These are phyloP conservation scores for Drosophila malerkotliana DNA, from an alignment of 1,140 invertebrate genomes.

Conservation along the genomic window DNA sequence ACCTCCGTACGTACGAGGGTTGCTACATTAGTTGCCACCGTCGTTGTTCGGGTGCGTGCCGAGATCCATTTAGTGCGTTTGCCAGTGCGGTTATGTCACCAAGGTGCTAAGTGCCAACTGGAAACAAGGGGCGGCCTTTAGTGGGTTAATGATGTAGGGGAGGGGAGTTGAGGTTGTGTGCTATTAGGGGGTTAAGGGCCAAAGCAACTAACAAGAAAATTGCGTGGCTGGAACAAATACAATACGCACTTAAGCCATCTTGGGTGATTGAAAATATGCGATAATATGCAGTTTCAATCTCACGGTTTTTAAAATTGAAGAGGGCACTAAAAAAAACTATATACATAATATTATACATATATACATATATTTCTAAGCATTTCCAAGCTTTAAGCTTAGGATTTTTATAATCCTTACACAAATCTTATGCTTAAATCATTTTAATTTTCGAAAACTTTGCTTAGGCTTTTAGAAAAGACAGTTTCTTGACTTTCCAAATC, in stretches of 20 bases:
- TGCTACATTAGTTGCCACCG: slow-evolving; percentile 3
- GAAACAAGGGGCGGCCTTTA: neutral
- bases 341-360: neutral
- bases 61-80: slow-evolving; percentile 73
- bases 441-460: too few relatives aligned
- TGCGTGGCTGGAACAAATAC: slow-evolving; percentile 71
- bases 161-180: neutral
- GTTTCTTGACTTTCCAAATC: too few relatives aligned
- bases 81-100: slow-evolving; percentile 69
- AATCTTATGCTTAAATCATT: too few relatives aligned
- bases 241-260: slow-evolving; percentile 52
- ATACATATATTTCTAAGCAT: too few relatives aligned
- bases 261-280: slow-evolving; percentile 45
- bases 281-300: slow-evolving; percentile 36
- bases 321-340: neutral
- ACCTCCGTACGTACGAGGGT: slow-evolving; percentile 27
- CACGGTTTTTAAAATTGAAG: neutral
- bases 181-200: neutral
- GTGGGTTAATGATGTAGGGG: slow-evolving; percentile 13
- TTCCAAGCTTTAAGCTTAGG: too few relatives aligned
- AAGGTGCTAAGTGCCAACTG: slow-evolving; percentile 69
- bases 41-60: slow-evolving; percentile 59
- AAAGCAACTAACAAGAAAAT: slow-evolving; percentile 61
- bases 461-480: too few relatives aligned
- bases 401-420: too few relatives aligned